A percentile compares a stretch with the other conserved stretches of the same genome.
phyloP scores from a whole-genome alignment of 2,888 invertebrate genomes.

The Zygaena filipendulae region DNA sequence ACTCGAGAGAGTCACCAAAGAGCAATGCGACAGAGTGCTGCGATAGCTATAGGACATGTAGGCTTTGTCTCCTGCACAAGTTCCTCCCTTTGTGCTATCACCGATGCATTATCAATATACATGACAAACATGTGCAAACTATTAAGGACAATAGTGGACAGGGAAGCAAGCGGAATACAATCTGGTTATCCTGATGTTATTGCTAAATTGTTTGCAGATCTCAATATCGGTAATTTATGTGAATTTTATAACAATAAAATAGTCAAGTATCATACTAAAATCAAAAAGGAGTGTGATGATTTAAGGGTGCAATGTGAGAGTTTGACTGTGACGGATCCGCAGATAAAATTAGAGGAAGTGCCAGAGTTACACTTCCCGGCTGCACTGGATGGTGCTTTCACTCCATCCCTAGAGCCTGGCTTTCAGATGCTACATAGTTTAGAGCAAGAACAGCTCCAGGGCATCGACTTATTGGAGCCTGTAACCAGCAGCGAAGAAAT shows the following conservation, averaged over 20 bases:
- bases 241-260: slow-evolving; percentile 53
- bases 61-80: slow-evolving; percentile 47
- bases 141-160: slow-evolving; percentile 46
- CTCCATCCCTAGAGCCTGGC: slow-evolving; percentile 71
- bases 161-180: slow-evolving; percentile 45
- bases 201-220: slow-evolving; percentile 54
- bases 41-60: slow-evolving; percentile 52
- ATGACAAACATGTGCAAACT: slow-evolving; percentile 54
- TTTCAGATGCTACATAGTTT: slow-evolving; percentile 74
- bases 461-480: slow-evolving; percentile 47
- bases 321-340: slow-evolving; percentile 41
- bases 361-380: slow-evolving; percentile 66
- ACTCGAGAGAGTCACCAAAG: slow-evolving; percentile 57
- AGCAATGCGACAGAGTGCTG: slow-evolving; percentile 51
- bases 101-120: slow-evolving; percentile 49
- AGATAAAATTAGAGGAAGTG: slow-evolving; percentile 55
- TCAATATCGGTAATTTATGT: slow-evolving; percentile 50
- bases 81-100: slow-evolving; percentile 41
- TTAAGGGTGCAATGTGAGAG: slow-evolving; percentile 39
- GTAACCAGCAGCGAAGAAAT: slow-evolving; percentile 45
- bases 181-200: slow-evolving; percentile 56
- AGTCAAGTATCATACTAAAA: slow-evolving; percentile 43
- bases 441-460: slow-evolving; percentile 68
- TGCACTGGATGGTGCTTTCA: slow-evolving; percentile 57
- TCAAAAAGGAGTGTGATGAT: slow-evolving; percentile 39